Base-by-base conservation (phyloP, 2,797 vertebrate species). In the Merluccius polli region DNA sequence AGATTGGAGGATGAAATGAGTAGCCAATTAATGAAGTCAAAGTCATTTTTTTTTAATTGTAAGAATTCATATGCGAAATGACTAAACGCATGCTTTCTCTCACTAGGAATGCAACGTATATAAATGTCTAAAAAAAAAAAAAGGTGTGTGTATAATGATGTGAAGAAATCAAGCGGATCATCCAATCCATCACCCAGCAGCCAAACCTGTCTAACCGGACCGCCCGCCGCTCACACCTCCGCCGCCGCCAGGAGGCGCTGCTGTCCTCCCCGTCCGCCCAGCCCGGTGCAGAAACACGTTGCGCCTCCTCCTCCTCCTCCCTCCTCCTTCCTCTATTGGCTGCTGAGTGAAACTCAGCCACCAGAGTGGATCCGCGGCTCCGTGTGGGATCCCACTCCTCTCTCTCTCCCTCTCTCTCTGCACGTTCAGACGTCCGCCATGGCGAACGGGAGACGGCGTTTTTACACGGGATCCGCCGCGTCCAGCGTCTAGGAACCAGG, bases 361-460 rank as follows among this genome's bases (percentile, higher is more conserved):
- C 86, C 79, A 84, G 85, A 89, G 90, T 75, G 87, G 87, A 90
- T 92, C 90, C 78, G 78, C 85, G 77, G 75, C 84, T 86, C 74
- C 75, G 41, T 79, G 11, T 86, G 82, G 92, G 93, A 93, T 93
- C 92, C 90, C 79, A 84, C 18, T 21, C 6, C 48, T 52, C 48
- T 52, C 21, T 52, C 33, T 35, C 33, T 90, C 87, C 89, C 87
- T 87, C 48, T 82, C 81, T 13, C n/a, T n/a, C 71, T 75, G 75
- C 79, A 24, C 83, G 84, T 88, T 63, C 52, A 63, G 90, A 91
- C 89, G 90, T 92, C 92, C 90, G 91, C 91, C 91, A 95, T 95
- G 94, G 92, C 92, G 93, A 93, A 92, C 88, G 86, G 85, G 85
- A 77, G 79, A 87, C 88, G 85, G 83, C 85, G 85, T 79, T 69